phyloP scores from a whole-genome alignment of 2,113 vertebrate genomes.

The Etheostoma spectabile region DNA sequence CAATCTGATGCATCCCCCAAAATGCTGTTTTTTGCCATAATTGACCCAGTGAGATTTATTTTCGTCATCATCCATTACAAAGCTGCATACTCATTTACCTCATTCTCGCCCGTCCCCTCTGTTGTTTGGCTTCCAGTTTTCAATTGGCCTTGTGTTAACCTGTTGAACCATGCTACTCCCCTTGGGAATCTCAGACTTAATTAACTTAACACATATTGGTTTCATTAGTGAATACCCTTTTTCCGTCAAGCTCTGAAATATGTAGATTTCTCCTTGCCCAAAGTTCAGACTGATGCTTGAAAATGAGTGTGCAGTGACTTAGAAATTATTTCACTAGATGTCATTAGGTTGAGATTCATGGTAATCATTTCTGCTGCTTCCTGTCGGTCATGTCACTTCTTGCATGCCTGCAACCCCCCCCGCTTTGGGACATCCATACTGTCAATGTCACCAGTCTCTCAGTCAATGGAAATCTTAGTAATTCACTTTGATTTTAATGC shows the following conservation, averaged over 20 bases:
- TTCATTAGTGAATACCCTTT: conserved; percentile 6
- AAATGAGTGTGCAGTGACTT: conserved; percentile 84
- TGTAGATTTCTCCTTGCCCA: conserved; percentile 2
- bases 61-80: conserved; percentile 66
- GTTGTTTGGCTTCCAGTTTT: conserved; percentile 33
- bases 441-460: conserved; percentile 41
- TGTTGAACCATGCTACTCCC: conserved; percentile 16
- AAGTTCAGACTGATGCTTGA: conserved; percentile 42
- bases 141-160: conserved; percentile 55
- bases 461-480: conserved; percentile 8
- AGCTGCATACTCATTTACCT: conserved; percentile 85
- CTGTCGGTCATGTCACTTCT: conserved; percentile 59
- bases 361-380: conserved; percentile 58
- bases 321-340: conserved; percentile 58
- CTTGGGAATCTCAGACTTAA: conserved; percentile 7
- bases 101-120: conserved; percentile 15
- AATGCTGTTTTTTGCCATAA: conserved; percentile 70
- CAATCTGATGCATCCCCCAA: conserved; percentile 86
- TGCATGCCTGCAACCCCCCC: conserved; percentile 54
- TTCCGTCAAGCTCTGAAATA: conserved; percentile 14
- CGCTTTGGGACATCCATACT: conserved; percentile 51
- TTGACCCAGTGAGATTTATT: conserved; percentile 69
- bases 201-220: conserved; percentile 16
- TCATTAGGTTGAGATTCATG: conserved; percentile 74
- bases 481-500: conserved; percentile 7